Conservation (phyloP, 2,113 vertebrate species). For the Dipodomys ordii region DNA sequence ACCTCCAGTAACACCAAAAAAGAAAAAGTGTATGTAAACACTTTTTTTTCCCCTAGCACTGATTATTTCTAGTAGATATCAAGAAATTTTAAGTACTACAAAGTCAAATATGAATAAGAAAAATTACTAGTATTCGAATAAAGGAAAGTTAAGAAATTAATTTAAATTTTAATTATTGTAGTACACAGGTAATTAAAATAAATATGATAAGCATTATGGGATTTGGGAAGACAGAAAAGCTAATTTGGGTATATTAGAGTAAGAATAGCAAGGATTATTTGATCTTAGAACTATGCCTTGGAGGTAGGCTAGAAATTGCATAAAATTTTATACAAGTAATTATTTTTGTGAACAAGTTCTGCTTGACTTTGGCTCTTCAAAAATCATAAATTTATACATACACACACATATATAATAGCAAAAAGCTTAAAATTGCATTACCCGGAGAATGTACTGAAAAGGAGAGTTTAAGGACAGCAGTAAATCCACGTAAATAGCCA, state of each 20-base stretch:
- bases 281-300: background rate
- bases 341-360: background rate
- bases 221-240: background rate
- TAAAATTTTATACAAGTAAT: slow-evolving; percentile 3
- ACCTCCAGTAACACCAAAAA: no score
- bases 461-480: slow-evolving; percentile 17
- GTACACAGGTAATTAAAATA: slow-evolving; percentile 21
- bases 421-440: background rate
- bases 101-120: slow-evolving; percentile 10
- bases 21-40: background rate
- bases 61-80: background rate
- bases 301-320: background rate
- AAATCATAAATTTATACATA: background rate
- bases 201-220: background rate
- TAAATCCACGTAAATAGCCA: slow-evolving; percentile 38
- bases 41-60: background rate
- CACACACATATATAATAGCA: background rate
- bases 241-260: background rate
- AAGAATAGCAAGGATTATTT: background rate
- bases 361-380: background rate
- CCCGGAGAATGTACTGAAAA: background rate
- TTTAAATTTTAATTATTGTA: background rate
- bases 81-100: background rate
- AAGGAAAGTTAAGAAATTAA: background rate
- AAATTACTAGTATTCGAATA: slow-evolving; percentile 22